A percentile compares a stretch with the other conserved stretches of the same genome.
Evolutionary conservation across 2,888 invertebrate species (phyloP).

Genomic region (Drosophila prolongata): DNA sequence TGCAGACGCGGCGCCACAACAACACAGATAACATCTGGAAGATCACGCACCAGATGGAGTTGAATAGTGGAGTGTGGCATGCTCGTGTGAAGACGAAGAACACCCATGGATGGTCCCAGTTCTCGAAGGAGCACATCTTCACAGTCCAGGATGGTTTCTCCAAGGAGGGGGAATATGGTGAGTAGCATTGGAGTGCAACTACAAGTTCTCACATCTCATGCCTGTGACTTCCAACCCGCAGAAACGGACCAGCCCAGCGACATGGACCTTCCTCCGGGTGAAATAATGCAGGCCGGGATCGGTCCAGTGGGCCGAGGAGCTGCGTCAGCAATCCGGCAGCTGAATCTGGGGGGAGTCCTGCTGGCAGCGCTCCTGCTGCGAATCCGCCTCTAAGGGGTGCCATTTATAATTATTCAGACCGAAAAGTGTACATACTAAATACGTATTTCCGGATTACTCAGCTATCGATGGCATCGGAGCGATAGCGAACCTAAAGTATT

Average conservation of each 20-base stretch:
- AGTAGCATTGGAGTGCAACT: background rate
- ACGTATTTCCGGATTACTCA: conserved; percentile 46
- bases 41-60: conserved; percentile 81
- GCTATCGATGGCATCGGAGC: conserved; percentile 33
- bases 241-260: conserved; percentile 40
- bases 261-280: conserved; percentile 64
- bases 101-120: conserved; percentile 82
- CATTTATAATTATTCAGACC: background rate
- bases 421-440: conserved; percentile 48
- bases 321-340: conserved; percentile 13
- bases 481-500: conserved; percentile 67
- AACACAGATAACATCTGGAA: conserved; percentile 81
- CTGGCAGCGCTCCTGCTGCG: conserved; percentile 42
- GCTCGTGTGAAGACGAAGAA: conserved; percentile 81
- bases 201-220: background rate
- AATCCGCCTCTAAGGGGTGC: conserved; percentile 49
- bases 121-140: conserved; percentile 78
- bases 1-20: conserved; percentile 78
- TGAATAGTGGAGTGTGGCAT: conserved; percentile 81
- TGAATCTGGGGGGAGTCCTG: conserved; percentile 1
- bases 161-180: conserved; percentile 47
- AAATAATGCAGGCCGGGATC: conserved; percentile 71
- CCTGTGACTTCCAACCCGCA: background rate
- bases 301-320: conserved; percentile 43
- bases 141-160: conserved; percentile 50